Evolutionary conservation across 2,888 invertebrate genomes (phyloP).

Genomic region (Dryadula phaetusa): DNA sequence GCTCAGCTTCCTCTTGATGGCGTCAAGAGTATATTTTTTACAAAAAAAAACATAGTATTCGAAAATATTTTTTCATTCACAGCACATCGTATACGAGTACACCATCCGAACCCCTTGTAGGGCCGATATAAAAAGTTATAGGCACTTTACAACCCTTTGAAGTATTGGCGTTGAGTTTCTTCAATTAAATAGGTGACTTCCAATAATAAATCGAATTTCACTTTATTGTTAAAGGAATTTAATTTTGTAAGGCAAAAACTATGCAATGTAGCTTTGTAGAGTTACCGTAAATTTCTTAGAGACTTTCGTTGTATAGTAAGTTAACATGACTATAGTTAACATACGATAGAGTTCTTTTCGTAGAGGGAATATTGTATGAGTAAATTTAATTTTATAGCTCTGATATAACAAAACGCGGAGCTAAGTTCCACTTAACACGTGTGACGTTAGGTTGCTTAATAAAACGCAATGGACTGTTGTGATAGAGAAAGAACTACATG

Average conservation of each 20-base stretch:
- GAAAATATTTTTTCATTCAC: neutral
- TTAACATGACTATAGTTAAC: too few species aligned
- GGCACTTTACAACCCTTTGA: conserved; percentile 47
- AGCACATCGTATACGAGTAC: neutral
- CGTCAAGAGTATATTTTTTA: neutral
- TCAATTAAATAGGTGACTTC: conserved; percentile 66
- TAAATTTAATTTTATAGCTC: too few species aligned
- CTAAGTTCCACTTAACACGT: too few species aligned
- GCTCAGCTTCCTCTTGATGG: neutral
- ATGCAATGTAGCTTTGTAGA: neutral
- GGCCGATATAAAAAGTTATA: conserved; percentile 53
- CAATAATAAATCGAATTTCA: conserved; percentile 59
- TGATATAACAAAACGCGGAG: too few species aligned
- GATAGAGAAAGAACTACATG: too few species aligned
- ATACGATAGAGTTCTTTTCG: too few species aligned
- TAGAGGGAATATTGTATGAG: too few species aligned
- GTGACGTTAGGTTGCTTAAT: too few species aligned
- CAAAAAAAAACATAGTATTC: neutral
- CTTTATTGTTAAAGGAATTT: conserved; percentile 20
- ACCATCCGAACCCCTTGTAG: conserved; percentile 33
- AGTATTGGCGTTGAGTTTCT: conserved; percentile 55
- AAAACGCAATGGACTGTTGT: too few species aligned
- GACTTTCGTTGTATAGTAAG: too few species aligned
- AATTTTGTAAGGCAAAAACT: neutral
- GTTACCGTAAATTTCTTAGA: neutral